Base-by-base conservation (phyloP, 2,797 vertebrate genomes). In the Enteromius thamalakanensis region DNA sequence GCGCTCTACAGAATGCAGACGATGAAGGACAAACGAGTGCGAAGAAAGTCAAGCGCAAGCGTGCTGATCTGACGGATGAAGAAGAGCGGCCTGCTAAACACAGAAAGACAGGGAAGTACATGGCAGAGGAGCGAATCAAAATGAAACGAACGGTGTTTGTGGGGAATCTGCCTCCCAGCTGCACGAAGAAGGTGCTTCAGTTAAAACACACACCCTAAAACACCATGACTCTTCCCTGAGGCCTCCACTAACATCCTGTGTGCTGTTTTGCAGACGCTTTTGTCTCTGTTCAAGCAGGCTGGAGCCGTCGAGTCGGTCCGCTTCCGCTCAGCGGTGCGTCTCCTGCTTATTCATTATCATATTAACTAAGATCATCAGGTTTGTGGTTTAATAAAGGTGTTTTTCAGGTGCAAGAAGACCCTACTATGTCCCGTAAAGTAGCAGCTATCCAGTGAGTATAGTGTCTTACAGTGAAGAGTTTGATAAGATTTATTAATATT, bases 251-350 rank as follows among this genome's bases (percentile, higher is more conserved):
- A 34, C 34, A 4, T 34, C 3, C 34, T 62, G 42, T 19, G 3
- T 0, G 32, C n/a, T 47, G 8, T 26, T 47, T 67, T 77, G 12
- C 86, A 98, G 97, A 94, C 84, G 1, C 90, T 99, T 90, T 93
- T 91, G 70, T 89, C 89, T 6, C 88, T 97, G 87, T 99, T 99
- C 90, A 96, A 88, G 89, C 95, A 94, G 6, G 92, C 95, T 74
- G 97, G 98, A 84, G 70, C 88, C 77, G 96, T 99, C 77, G 95
- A 98, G 90, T 97, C 97, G 11, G 86, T 97, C 82, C 95, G 97
- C 10, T 98, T 99, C 82, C 96, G 97, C 83, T 99, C 96, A 67
- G 88, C 98, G 95, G 98, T 98, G 95, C 37, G 94, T 90, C 68
- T 79, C 62, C 4, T 15, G 10, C 51, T 6, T 72, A 6, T 29